These are phyloP conservation scores for Lamellibrachia luymesi DNA, from an alignment of 1,140 invertebrate species.

Conservation along the genomic window DNA sequence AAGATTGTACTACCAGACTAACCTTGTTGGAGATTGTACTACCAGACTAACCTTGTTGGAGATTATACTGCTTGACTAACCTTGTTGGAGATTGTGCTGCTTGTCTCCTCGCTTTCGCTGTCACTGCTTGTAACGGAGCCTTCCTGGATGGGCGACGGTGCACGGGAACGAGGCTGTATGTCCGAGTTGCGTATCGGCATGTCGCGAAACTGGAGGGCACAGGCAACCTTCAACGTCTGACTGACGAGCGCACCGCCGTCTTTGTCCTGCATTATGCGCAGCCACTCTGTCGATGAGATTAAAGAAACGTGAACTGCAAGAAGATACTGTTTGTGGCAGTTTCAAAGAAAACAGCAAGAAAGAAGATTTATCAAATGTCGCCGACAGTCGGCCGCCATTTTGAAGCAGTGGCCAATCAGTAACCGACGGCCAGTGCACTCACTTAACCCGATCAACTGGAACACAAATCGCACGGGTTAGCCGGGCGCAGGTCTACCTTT, in stretches of 20 bases:
- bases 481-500: not conserved
- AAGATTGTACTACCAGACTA: too few species aligned
- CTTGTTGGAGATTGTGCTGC: not conserved
- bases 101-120: not conserved
- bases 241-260: not conserved
- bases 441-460: too few species aligned
- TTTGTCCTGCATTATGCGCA: not conserved
- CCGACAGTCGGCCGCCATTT: too few species aligned
- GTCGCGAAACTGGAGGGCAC: not conserved
- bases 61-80: too few species aligned
- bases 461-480: too few species aligned
- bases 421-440: too few species aligned
- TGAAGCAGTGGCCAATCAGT: too few species aligned
- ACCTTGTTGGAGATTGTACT: too few species aligned
- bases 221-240: not conserved
- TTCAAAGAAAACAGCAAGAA: too few species aligned
- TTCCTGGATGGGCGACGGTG: not conserved
- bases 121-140: not conserved
- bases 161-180: not conserved
- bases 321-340: not conserved
- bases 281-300: not conserved
- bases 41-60: too few species aligned
- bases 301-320: not conserved
- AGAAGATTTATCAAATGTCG: too few species aligned
- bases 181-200: not conserved